Evolutionary conservation across 2,797 vertebrate species (phyloP), one percentile per base, ranked within the genome.

Genomic region (Catostomus latipinnis): DNA sequence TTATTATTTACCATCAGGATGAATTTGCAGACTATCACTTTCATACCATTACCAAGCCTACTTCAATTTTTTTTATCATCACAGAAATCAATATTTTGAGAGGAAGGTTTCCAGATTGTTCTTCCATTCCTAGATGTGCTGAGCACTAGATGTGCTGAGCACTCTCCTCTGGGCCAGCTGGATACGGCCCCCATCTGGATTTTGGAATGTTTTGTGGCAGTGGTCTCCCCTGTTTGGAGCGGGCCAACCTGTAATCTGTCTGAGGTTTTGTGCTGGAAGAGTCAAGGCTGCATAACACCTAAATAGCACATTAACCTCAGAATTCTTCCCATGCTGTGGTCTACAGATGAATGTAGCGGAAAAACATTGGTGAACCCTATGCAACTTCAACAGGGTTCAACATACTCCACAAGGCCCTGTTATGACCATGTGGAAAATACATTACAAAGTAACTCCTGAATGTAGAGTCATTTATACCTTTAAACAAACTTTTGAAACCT

Each of bases 291-390:
- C 79, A 80, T 84, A 90, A 87, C 85, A 89, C 91, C 89, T 90
- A 85, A 90, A 90, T 87, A 91, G 89, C 85, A 81, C 34, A 14
- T 71, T 76, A 78, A 81, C 79, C 82, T 74, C 86, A n/a, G 82
- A 88, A 90, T 91, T 92, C 87, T 81, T 90, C 88, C 71, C 87
- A 89, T 90, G 74, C 88, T 90, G 90, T 86, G 90, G 90, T 92
- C 84, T 86, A 68, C 66, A 89, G 88, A 90, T 88, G 87, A 87
- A 88, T 85, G 81, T 76, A 34, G 65, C 48, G 69, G 78, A 16
- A 68, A 71, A 71, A 68, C 65, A 61, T 56, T 13, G 71, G 11
- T 67, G 52, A 83, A 78, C 76, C 80, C 73, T 68, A 45, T 60
- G 49, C 76, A 57, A 63, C 50, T 74, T 63, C 45, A 8, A 6